Conservation (phyloP, 2,113 vertebrate species). For the Chionomys nivalis region DNA sequence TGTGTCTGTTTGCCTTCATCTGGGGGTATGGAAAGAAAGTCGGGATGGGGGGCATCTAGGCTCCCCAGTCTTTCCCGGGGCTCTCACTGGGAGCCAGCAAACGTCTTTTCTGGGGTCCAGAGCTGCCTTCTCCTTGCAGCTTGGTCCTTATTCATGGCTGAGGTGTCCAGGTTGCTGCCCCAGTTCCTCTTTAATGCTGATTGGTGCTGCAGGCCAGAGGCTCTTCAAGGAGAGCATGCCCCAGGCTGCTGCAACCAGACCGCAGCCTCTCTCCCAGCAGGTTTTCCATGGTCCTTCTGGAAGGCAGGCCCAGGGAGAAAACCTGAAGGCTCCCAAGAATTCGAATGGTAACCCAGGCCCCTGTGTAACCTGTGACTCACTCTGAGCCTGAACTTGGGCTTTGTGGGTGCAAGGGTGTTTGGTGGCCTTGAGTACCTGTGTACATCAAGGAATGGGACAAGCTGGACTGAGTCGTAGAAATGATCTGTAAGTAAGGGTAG, state of each 20-base stretch:
- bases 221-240: background rate
- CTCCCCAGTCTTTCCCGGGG: background rate
- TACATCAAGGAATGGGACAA: background rate
- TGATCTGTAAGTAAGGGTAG: background rate
- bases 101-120: background rate
- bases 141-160: background rate
- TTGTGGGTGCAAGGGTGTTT: background rate
- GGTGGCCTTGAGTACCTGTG: background rate
- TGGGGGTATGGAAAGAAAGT: background rate
- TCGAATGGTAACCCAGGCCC: background rate
- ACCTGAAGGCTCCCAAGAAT: background rate
- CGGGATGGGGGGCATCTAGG: background rate
- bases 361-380: background rate
- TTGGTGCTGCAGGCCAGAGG: background rate
- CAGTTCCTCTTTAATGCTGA: background rate
- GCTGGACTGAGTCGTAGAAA: background rate
- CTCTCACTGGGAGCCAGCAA: background rate
- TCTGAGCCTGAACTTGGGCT: background rate
- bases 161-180: background rate
- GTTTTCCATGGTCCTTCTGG: background rate
- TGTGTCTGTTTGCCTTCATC: background rate
- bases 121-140: background rate
- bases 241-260: background rate
- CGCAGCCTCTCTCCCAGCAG: background rate
- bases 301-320: background rate